phyloP scores from a whole-genome alignment of 2,113 vertebrate species.

The Semnornis frantzii region DNA sequence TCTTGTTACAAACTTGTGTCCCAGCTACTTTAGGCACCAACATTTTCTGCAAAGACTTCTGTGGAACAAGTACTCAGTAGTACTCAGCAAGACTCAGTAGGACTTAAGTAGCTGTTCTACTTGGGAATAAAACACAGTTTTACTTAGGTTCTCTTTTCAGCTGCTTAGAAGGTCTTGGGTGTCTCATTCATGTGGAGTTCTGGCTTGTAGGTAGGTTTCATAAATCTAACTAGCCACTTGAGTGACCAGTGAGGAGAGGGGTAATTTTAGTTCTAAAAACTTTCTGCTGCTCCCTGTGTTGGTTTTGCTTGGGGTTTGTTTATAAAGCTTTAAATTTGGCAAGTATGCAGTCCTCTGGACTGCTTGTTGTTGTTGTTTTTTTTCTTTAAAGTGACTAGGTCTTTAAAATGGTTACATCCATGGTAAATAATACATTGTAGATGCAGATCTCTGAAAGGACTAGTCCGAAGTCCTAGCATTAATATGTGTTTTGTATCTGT shows the following conservation, averaged over 20 bases:
- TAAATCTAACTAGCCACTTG: not conserved
- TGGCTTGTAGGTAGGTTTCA: not conserved
- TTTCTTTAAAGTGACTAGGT: not conserved
- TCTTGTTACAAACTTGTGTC: not conserved
- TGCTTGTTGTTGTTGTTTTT: not conserved
- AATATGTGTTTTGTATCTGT: not conserved
- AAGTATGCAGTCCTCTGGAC: not conserved
- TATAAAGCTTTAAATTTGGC: conserved; percentile 17
- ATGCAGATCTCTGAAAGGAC: not conserved
- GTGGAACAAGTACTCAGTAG: not conserved
- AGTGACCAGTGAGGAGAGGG: not conserved
- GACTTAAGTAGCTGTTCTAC: not conserved
- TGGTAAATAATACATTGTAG: not conserved
- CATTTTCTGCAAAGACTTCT: not conserved
- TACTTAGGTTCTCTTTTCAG: not conserved
- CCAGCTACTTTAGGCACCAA: not conserved
- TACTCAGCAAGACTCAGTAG: not conserved
- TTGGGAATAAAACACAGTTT: not conserved
- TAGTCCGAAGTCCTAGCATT: not conserved
- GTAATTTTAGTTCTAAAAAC: not conserved
- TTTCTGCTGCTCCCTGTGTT: not conserved
- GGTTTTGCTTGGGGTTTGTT: not conserved
- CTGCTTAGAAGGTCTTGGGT: not conserved
- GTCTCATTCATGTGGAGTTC: not conserved
- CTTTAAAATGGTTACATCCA: not conserved